Evolutionary conservation across 2,888 invertebrate species (phyloP).

Genomic region (Noctua pronuba): DNA sequence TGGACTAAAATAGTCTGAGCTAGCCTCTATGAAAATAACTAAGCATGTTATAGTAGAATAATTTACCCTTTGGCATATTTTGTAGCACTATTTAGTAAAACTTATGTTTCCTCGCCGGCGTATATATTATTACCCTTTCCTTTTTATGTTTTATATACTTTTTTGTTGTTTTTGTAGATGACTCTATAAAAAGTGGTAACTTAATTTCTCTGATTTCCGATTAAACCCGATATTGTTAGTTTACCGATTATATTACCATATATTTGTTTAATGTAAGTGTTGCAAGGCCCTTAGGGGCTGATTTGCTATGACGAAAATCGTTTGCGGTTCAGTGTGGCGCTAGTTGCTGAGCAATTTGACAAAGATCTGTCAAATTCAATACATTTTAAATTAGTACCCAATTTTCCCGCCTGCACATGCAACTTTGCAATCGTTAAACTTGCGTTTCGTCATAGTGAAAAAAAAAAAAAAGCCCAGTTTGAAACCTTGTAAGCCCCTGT

Average conservation of each 20-base stretch:
- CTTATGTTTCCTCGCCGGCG: slow-evolving; percentile 39
- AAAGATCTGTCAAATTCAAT: not conserved
- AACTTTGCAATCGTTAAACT: not conserved
- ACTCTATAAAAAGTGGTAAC: slow-evolving; percentile 87
- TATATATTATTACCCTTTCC: slow-evolving; percentile 40
- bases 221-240: slow-evolving; percentile 64
- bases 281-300: slow-evolving; percentile 65
- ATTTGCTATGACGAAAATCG: slow-evolving; percentile 29
- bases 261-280: slow-evolving; percentile 87
- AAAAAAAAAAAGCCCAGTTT: slow-evolving; percentile 10
- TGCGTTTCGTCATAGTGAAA: slow-evolving; percentile 39
- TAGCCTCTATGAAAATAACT: slow-evolving; percentile 1
- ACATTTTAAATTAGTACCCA: slow-evolving; percentile 15
- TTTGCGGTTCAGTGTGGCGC: slow-evolving; percentile 9
- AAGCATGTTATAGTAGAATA: slow-evolving; percentile 1
- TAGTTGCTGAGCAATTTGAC: not conserved
- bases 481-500: slow-evolving; percentile 42
- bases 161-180: slow-evolving; percentile 68
- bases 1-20: not conserved
- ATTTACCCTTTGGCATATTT: slow-evolving; percentile 11
- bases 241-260: slow-evolving; percentile 64
- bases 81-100: slow-evolving; percentile 20
- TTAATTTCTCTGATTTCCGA: slow-evolving; percentile 86
- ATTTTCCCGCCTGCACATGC: not conserved
- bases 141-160: slow-evolving; percentile 58